Conservation (phyloP, 2,888 invertebrate species). For the Coelopa pilipes region DNA sequence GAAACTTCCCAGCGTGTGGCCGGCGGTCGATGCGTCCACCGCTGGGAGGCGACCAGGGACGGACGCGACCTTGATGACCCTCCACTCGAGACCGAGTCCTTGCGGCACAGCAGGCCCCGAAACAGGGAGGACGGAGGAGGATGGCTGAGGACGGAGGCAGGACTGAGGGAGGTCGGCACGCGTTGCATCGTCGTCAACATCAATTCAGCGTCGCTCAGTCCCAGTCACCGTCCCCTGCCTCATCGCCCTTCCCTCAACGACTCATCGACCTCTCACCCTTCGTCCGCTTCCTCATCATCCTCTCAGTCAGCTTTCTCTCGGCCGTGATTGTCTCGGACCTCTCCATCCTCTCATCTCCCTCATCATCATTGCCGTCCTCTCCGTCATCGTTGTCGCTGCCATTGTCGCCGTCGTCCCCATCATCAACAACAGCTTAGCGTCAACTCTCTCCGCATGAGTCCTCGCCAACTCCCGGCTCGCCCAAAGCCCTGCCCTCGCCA, state of each 20-base stretch:
- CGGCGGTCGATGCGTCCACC: background rate
- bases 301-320: background rate
- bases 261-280: slow-evolving; percentile 1
- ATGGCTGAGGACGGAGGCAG: background rate
- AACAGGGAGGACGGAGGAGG: no score
- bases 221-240: background rate
- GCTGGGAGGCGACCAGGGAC: no score
- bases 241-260: slow-evolving; percentile 5
- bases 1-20: slow-evolving; percentile 26
- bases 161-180: slow-evolving; percentile 26
- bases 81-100: slow-evolving; percentile 25
- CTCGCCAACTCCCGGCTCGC: no score
- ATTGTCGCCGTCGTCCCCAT: no score
- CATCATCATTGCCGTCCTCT: background rate
- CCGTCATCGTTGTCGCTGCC: no score
- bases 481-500: no score
- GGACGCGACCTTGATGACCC: no score
- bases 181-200: slow-evolving; percentile 18
- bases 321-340: background rate
- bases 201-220: background rate
- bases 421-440: no score
- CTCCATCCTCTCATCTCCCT: background rate
- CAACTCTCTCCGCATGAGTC: no score
- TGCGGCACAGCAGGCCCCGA: slow-evolving; percentile 23
- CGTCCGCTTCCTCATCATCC: background rate